A percentile compares a stretch with the other conserved stretches of the same genome.
Conservation (phyloP, 2,113 vertebrate species). For the Corapipo altera region DNA sequence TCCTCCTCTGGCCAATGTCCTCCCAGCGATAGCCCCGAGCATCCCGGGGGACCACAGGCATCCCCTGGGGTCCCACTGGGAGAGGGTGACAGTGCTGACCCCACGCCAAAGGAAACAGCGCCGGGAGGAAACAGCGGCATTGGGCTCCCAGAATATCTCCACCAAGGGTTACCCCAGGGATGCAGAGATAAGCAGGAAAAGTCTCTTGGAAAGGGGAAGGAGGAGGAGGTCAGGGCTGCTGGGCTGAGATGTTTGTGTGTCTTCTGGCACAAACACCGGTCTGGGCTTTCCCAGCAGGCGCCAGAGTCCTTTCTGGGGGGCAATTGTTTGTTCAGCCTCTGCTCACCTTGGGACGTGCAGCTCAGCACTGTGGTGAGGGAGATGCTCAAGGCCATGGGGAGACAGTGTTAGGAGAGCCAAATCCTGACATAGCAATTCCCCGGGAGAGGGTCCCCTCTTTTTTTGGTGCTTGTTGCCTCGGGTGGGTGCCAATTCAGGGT, state of each 20-base stretch:
- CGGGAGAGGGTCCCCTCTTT: not conserved
- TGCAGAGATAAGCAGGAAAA: constrained; percentile 46
- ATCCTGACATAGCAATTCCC: not conserved
- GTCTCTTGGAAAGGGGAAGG: not conserved
- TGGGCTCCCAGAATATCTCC: constrained; percentile 18
- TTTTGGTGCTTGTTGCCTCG: not conserved
- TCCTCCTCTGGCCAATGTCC: not conserved
- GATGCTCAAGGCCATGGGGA: not conserved
- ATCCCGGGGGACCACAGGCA: not conserved
- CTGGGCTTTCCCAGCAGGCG: not conserved
- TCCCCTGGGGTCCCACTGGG: not conserved
- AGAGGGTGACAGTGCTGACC: constrained; percentile 3
- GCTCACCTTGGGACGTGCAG: not conserved
- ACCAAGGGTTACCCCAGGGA: not conserved
- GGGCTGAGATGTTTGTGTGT: not conserved
- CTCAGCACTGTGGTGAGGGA: rapidly evolving
- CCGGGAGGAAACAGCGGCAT: not conserved
- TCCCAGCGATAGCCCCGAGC: constrained; percentile 27
- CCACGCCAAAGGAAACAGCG: rapidly evolving
- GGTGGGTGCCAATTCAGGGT: not conserved
- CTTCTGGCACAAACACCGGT: not conserved
- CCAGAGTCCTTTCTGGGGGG: not conserved
- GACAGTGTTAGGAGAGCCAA: not conserved
- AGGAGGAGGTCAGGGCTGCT: constrained; percentile 44
- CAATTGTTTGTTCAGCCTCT: not conserved